Evolutionary conservation across 2,113 vertebrate genomes (phyloP), one percentile per base, ranked within the genome.

Genomic region (Gambusia holbrooki): DNA sequence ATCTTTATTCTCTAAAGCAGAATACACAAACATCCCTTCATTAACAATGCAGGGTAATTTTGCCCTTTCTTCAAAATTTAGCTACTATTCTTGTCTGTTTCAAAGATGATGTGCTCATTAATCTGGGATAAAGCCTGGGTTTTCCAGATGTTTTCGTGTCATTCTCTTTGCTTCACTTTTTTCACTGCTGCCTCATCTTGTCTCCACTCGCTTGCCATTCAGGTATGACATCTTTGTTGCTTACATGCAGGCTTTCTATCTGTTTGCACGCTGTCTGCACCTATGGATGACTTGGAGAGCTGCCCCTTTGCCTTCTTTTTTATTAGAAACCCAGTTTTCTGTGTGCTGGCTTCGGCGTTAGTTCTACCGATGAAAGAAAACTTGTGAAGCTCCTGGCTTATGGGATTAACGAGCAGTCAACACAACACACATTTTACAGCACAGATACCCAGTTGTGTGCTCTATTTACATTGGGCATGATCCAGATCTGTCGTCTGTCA

Each of bases 181-280:
- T 58, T 62, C 27, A 28, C 67, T 32, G 61, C 67, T 62, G 30
- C 60, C 62, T 80, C 37, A 73, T 84, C 84, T 76, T 80, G 86
- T 82, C 86, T 75, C 42, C 82, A 83, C 88, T 88, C 13, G 54
- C 74, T 83, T 82, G 77, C 76, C 79, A 67, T 78, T 64, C 86
- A 76, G 81, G 63, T 76, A 82, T 87, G 81, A 90, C 88, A 85
- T 89, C 79, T 67, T 76, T n/a, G 62, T 74, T 25, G 61, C 0
- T 27, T 40, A 68, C 29, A 79, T 9, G 66, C 74, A 69, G 74
- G 51, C 78, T 81, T 79, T 84, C 69, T 72, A 79, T 89, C 89
- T 89, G 87, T 90, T 88, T 84, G 71, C 89, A 89, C 40, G 62
- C 69, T 92, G 89, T 90, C 86, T 79, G 73, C 61, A 9, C 27